Base-by-base conservation (phyloP, 2,113 vertebrate species). In the Myrmophylax atrothorax region DNA sequence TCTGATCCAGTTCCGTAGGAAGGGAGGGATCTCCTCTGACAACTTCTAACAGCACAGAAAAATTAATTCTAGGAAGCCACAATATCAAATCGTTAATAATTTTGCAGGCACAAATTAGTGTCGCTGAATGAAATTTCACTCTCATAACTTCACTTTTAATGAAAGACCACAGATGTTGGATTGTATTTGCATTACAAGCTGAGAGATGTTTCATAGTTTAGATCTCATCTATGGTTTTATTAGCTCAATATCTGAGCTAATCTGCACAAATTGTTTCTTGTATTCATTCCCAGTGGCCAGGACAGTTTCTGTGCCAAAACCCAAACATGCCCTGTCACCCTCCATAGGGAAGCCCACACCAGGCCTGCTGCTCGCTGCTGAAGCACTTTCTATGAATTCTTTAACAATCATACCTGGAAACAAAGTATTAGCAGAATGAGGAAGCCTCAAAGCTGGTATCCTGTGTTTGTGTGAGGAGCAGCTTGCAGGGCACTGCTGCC, bases 31-130 rank as follows among this genome's bases (percentile, higher is more conserved):
- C 68, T 95, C 88, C 90, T 89, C 66, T 78, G 84, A 94, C 69
- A 84, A 84, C 77, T 95, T 87, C 84, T 82, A 86, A 84, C 69
- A 81, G 93, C 55, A 90, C 55, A 60, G 88, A 85, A 88, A 94
- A 91, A 92, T 70, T 90, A 92, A 95, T 87, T 94, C 52, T 76
- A 87, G 76, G 81, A 83, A 86, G 72, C 78, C 26, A 63, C 78
- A 84, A 52, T 74, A 93, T 59, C 60, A 88, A 91, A 81, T 84
- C 29, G 85, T 35, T 81, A 84, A 80, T 81, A 87, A 88, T 88
- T 90, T 83, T 2, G 2, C 58, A 83, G 84, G 87, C 75, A 91
- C 81, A 82, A 56, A 89, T 77, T 67, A 69, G 46, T 8, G 37
- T 22, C 6, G 10, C 66, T 24, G 66, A 86, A 84, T 49, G 66